A percentile compares a stretch with the other conserved stretches of the same genome.
Evolutionary conservation across 1,140 invertebrate genomes (phyloP).

Genomic region (Lordiphosa stackelbergi): DNA sequence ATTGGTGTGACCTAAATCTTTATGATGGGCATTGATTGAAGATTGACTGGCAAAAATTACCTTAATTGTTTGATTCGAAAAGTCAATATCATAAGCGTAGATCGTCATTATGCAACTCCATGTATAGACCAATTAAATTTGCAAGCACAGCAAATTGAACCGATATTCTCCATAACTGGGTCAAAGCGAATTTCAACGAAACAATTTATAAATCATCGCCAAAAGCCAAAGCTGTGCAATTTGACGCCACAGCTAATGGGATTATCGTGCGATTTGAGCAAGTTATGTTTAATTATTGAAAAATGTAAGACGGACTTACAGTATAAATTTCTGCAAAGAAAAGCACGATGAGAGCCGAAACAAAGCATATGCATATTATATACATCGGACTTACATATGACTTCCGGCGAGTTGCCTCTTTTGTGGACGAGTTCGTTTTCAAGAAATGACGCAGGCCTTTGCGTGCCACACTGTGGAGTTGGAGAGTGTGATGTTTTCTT

Average conservation of each 20-base stretch:
- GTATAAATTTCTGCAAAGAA: constrained; percentile 14
- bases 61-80: constrained; percentile 32
- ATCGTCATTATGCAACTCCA: constrained; percentile 18
- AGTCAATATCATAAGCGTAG: constrained; percentile 18
- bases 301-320: constrained; percentile 26
- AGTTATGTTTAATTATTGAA: constrained; percentile 43
- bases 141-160: constrained; percentile 40
- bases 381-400: constrained; percentile 24
- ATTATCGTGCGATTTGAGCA: constrained; percentile 47
- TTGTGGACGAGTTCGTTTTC: not conserved
- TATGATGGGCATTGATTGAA: constrained; percentile 53
- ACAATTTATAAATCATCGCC: constrained; percentile 19
- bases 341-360: constrained; percentile 22
- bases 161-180: constrained; percentile 40
- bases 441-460: constrained; percentile 49
- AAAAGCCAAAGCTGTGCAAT: constrained; percentile 25
- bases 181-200: constrained; percentile 17
- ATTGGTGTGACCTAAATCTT: constrained; percentile 43
- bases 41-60: constrained; percentile 34
- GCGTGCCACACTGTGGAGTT: constrained; percentile 7
- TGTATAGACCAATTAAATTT: constrained; percentile 44
- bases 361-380: constrained; percentile 40
- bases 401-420: constrained; percentile 43
- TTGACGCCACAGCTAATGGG: constrained; percentile 58
- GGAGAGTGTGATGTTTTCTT: constrained; percentile 18